Evolutionary conservation across 2,113 vertebrate genomes (phyloP), one percentile per base, ranked within the genome.

Genomic region (Coreoperca whiteheadi): DNA sequence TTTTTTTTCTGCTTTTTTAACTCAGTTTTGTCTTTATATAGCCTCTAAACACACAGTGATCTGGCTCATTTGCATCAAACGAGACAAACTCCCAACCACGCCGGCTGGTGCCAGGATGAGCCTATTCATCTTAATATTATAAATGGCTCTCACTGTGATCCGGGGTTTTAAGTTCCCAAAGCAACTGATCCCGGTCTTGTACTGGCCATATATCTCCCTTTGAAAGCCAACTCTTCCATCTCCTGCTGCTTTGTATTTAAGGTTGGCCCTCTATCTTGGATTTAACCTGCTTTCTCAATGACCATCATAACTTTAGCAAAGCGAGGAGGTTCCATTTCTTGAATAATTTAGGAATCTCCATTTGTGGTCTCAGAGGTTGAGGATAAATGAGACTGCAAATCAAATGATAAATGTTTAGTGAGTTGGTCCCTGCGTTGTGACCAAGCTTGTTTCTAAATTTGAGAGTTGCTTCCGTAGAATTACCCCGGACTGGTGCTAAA

Each of bases 91-190:
- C 87, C 79, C 79, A 79, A 86, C 87, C 83, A 68, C 83, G 76
- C 79, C 64, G 76, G 73, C 86, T 75, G 77, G 60, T 92, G 84
- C 91, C 87, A 87, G 61, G 88, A 84, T 75, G 78, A 91, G 72
- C 79, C 91, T 64, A 95, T 95, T 93, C 84, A 94, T 95, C 93
- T 94, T 94, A 86, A 88, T 83, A 90, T 94, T 93, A 91, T 93
- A 92, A 95, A 95, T 90, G 91, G 91, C 91, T 88, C 87, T 90
- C 74, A 87, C 94, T 94, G 92, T 95, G 94, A 93, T 94, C 91
- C 69, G 41, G 82, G 94, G 94, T 96, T 96, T 96, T 93, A 93
- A 92, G 91, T 95, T 96, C 92, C 94, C 89, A 63, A 86, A 94
- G 91, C 91, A 90, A 93, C 92, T 92, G 88, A 94, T 93, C 89